Conservation (phyloP, 2,888 invertebrate species). For the Oscheius myriophilus region DNA sequence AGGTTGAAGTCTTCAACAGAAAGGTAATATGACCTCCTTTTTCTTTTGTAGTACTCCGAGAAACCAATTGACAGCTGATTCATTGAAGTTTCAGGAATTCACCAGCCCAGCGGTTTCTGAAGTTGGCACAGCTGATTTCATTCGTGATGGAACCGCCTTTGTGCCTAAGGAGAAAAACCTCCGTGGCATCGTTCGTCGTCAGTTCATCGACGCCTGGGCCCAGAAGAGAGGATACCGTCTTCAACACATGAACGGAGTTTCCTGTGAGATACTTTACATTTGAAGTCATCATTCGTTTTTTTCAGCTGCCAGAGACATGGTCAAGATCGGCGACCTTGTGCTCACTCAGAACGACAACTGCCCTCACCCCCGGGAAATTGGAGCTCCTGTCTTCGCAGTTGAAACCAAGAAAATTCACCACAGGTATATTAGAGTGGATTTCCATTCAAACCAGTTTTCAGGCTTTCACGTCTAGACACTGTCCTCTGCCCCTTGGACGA, state of each 20-base stretch:
- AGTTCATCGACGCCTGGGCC: conserved; percentile 24
- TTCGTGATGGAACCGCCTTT: conserved; percentile 19
- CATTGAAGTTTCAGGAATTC: conserved; percentile 13
- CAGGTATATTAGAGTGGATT: neutral
- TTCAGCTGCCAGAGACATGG: conserved; percentile 13
- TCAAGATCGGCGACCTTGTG: neutral
- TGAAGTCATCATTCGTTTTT: neutral
- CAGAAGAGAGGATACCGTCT: conserved; percentile 16
- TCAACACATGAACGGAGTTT: conserved; percentile 18
- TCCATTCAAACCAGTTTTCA: neutral
- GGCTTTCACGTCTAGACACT: conserved; percentile 22
- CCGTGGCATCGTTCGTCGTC: conserved; percentile 22
- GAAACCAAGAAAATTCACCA: conserved; percentile 8
- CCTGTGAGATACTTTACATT: neutral
- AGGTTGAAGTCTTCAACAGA: conserved; percentile 22
- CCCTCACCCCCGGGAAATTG: conserved; percentile 7
- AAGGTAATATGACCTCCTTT: neutral
- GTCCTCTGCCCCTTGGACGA: conserved; percentile 23
- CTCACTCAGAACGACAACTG: conserved; percentile 3
- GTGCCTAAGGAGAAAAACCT: conserved; percentile 20
- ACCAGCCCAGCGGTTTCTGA: conserved; percentile 11
- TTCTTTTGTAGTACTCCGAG: neutral
- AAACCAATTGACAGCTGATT: conserved; percentile 1
- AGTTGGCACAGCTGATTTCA: conserved; percentile 21
- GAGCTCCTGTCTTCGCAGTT: conserved; percentile 4